Evolutionary conservation across 2,888 invertebrate species (phyloP), one percentile per base, ranked within the genome.

Genomic region (Ditylenchus weischeri): DNA sequence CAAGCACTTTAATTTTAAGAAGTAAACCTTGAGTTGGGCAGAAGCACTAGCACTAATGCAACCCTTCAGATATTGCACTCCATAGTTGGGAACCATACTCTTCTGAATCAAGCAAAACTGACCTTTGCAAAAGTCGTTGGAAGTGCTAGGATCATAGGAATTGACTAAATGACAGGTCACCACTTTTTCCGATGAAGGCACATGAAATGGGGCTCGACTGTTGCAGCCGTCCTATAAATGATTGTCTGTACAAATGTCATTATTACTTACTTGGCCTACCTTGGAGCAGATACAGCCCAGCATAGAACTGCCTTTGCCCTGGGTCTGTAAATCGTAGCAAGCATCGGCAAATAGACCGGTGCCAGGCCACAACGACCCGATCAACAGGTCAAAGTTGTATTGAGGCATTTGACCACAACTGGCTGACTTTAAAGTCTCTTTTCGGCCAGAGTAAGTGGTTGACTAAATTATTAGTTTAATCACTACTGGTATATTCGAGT

Each of bases 301-400:
- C 62, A 72, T 73, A 10, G 72, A 62, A 11, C 69, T 65, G 36
- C 70, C 65, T 18, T 64, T 65, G 43, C 43, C 43, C 19, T 76
- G 72, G 1, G 73, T 61, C 61, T 78, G 74, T 23, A 78, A 65
- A 29, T 70, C 66, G 63, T 78, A 79, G 51, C 77, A 76, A 11
- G 74, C 77, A 65, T 77, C 75, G n/a, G 72, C 49, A 64, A 73
- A 72, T 3, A 78, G 66, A 2, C 77, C 78, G 3, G 73, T 74
- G 15, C 66, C 62, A 0, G 72, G 72, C 72, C 72, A 72, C 5
- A 72, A n/a, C 19, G 69, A 29, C 3, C 69, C 72, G 49, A 72
- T 62, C 43, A 73, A 58, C 60, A 72, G 57, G 48, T 72, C 66
- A 57, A 72, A 72, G 61, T 72, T 73, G 47, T 59, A 72, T 47